phyloP scores from a whole-genome alignment of 1,140 invertebrate species.

The Hestina assimilis region DNA sequence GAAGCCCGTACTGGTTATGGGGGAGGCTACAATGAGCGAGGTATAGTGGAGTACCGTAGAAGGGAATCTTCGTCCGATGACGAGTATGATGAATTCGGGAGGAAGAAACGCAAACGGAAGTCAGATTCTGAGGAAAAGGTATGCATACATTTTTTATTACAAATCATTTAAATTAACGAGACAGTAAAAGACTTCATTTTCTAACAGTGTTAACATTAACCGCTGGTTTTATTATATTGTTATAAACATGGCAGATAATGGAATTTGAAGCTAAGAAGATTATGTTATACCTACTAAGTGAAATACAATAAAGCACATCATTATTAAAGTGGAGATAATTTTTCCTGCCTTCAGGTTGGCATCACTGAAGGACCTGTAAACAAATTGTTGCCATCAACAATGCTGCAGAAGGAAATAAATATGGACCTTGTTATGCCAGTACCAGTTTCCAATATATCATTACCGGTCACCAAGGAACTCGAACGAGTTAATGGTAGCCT shows the following conservation, averaged over 20 bases:
- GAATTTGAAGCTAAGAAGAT: constrained; percentile 74
- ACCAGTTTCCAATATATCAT: constrained; percentile 40
- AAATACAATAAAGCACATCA: constrained; percentile 71
- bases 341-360: constrained; percentile 78
- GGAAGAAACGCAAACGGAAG: constrained; percentile 84
- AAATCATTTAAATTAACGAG: constrained; percentile 1
- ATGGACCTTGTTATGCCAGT: constrained; percentile 53
- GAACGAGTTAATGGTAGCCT: constrained; percentile 54
- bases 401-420: constrained; percentile 62
- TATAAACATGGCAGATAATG: constrained; percentile 54
- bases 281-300: constrained; percentile 58
- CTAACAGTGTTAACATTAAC: constrained; percentile 18
- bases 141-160: constrained; percentile 6
- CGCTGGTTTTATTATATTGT: constrained; percentile 7
- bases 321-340: constrained; percentile 78
- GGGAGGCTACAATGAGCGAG: constrained; percentile 95
- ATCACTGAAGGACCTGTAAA: constrained; percentile 74
- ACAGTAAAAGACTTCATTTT: constrained; percentile 6
- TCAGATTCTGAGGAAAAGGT: constrained; percentile 55
- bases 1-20: constrained; percentile 90
- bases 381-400: constrained; percentile 70
- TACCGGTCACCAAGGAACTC: constrained; percentile 40
- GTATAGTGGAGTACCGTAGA: constrained; percentile 95
- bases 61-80: constrained; percentile 91
- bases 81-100: constrained; percentile 97